Evolutionary conservation across 2,888 invertebrate species (phyloP).

Genomic region (Alsophila aescularia): DNA sequence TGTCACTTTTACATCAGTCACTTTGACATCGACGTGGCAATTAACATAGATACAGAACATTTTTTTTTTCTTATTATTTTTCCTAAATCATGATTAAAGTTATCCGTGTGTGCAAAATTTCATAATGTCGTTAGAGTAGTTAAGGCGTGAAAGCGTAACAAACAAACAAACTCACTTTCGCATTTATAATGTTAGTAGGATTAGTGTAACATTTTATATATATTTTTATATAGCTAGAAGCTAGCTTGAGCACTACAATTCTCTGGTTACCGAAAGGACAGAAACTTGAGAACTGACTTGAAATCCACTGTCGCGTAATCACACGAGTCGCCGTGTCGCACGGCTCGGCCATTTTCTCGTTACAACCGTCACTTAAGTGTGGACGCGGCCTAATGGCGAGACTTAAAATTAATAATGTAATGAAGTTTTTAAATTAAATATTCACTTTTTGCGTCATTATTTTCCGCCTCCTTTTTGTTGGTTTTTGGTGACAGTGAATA

Average conservation of each 20-base stretch:
- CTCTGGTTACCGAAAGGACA: background rate
- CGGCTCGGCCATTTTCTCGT: constrained; percentile 51
- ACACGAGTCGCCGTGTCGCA: constrained; percentile 40
- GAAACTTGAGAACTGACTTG: constrained; percentile 1
- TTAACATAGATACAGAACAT: too few species aligned
- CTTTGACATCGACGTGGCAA: too few species aligned
- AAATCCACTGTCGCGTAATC: constrained; percentile 46
- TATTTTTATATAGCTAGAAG: too few species aligned
- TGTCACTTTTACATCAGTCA: too few species aligned
- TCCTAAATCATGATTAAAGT: too few species aligned
- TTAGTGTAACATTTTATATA: too few species aligned
- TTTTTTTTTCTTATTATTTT: too few species aligned
- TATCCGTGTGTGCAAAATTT: too few species aligned
- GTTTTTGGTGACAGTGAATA: constrained; percentile 1
- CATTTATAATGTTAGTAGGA: too few species aligned
- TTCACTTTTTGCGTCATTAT: constrained; percentile 25
- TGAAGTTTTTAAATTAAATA: constrained; percentile 31
- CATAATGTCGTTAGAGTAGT: too few species aligned
- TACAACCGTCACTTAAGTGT: constrained; percentile 53
- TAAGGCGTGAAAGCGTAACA: too few species aligned
- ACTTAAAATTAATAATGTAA: constrained; percentile 35
- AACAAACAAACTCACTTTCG: too few species aligned
- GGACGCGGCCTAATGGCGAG: constrained; percentile 46
- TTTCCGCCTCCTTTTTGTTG: constrained; percentile 7
- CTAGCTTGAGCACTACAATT: background rate